A percentile compares a stretch with the other conserved stretches of the same genome.
Conservation (phyloP, 2,888 invertebrate genomes). For the Prosapia bicincta region DNA sequence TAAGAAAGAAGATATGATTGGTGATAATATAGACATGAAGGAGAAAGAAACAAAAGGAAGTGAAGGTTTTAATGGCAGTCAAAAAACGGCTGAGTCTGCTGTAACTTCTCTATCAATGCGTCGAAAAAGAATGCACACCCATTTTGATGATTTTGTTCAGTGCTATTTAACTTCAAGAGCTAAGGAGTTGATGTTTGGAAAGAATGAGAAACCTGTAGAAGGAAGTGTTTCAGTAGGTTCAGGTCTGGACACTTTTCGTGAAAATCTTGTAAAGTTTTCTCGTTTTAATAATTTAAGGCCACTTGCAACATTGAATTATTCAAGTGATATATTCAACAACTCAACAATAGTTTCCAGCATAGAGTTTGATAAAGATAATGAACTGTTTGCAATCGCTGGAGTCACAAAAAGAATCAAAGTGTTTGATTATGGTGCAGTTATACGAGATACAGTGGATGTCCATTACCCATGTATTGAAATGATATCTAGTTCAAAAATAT, state of each 20-base stretch:
- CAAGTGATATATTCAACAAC: constrained; percentile 82
- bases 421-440: constrained; percentile 83
- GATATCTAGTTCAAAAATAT: constrained; percentile 88
- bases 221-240: constrained; percentile 41
- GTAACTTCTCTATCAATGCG: constrained; percentile 60
- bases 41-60: constrained; percentile 33
- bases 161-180: constrained; percentile 79
- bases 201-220: constrained; percentile 36
- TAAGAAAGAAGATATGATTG: constrained; percentile 7
- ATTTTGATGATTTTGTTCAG: constrained; percentile 86
- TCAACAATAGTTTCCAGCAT: constrained; percentile 87
- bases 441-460: constrained; percentile 81
- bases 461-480: constrained; percentile 92
- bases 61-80: constrained; percentile 41
- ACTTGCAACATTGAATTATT: constrained; percentile 84
- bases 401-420: constrained; percentile 93
- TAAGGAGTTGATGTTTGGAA: constrained; percentile 65
- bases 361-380: constrained; percentile 94
- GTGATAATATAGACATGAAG: constrained; percentile 18
- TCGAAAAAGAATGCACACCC: constrained; percentile 72
- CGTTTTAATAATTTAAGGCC: constrained; percentile 73
- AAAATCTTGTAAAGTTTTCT: constrained; percentile 83
- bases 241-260: constrained; percentile 73
- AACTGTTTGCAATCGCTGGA: constrained; percentile 93
- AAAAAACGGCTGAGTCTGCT: constrained; percentile 40